phyloP scores from a whole-genome alignment of 2,888 invertebrate species.

The Sinhomidia bicolor region DNA sequence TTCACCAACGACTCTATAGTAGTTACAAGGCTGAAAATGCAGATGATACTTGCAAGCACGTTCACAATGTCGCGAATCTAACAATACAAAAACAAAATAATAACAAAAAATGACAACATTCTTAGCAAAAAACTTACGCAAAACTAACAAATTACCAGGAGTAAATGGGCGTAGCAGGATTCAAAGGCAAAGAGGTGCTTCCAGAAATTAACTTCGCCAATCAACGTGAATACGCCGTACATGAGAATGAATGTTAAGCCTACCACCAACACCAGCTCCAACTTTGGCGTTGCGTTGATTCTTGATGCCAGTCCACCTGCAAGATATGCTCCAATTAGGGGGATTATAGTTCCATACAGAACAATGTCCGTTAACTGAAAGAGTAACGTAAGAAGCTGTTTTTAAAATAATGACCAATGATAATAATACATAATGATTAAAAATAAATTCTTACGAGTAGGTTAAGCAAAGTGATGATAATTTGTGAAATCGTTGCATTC shows the following conservation, averaged over 20 bases:
- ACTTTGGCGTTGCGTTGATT: neutral
- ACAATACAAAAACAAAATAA: neutral
- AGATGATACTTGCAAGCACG: neutral
- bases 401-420: too few relatives aligned
- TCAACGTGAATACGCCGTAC: neutral
- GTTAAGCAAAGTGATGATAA: too few relatives aligned
- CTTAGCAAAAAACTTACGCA: neutral
- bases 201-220: slow-evolving; percentile 43
- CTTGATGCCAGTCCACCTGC: neutral
- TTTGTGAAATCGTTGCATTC: neutral
- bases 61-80: slow-evolving; percentile 40
- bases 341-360: neutral
- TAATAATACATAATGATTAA: too few relatives aligned
- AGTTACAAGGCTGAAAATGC: neutral
- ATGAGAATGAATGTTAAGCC: neutral
- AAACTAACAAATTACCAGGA: too few relatives aligned
- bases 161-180: neutral
- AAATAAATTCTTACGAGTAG: neutral
- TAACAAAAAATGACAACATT: neutral
- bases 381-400: neutral
- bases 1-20: slow-evolving; percentile 1
- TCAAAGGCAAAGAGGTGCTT: slow-evolving; percentile 36
- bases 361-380: slow-evolving; percentile 15
- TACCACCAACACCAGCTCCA: neutral
- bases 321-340: slow-evolving; percentile 3